These are phyloP conservation scores for Hylaea fasciaria DNA, from an alignment of 2,888 invertebrate genomes.

Conservation along the genomic window DNA sequence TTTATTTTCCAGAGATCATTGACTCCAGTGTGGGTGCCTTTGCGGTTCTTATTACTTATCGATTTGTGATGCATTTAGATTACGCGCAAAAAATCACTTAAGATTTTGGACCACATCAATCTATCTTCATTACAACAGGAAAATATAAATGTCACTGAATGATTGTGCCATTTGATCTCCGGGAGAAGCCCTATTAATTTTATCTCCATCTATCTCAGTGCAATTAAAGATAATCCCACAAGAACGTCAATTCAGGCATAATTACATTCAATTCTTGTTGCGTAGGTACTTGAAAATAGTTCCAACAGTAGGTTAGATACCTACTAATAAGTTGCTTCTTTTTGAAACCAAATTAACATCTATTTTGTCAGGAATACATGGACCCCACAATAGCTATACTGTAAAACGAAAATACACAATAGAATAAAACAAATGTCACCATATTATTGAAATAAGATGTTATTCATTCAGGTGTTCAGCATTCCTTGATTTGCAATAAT, in stretches of 20 bases:
- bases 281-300: too few species aligned
- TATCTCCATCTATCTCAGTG: conserved; percentile 14
- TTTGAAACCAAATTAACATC: too few species aligned
- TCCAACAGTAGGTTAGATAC: too few species aligned
- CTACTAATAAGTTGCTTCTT: too few species aligned
- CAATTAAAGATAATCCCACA: not conserved
- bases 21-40: conserved; percentile 31
- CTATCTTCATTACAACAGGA: conserved; percentile 28
- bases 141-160: conserved; percentile 24
- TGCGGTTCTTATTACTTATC: conserved; percentile 19
- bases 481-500: too few species aligned
- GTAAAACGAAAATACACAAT: too few species aligned
- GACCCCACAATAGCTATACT: too few species aligned
- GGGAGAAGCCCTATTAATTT: conserved; percentile 15
- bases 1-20: conserved; percentile 43
- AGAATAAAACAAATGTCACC: too few species aligned
- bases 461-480: not conserved
- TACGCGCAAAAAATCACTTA: conserved; percentile 24
- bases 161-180: conserved; percentile 10
- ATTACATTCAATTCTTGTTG: too few species aligned
- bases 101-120: conserved; percentile 27
- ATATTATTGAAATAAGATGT: not conserved
- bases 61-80: conserved; percentile 27
- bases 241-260: too few species aligned
- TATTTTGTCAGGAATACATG: too few species aligned